phyloP scores from a whole-genome alignment of 2,113 vertebrate species.

The Pionites leucogaster region DNA sequence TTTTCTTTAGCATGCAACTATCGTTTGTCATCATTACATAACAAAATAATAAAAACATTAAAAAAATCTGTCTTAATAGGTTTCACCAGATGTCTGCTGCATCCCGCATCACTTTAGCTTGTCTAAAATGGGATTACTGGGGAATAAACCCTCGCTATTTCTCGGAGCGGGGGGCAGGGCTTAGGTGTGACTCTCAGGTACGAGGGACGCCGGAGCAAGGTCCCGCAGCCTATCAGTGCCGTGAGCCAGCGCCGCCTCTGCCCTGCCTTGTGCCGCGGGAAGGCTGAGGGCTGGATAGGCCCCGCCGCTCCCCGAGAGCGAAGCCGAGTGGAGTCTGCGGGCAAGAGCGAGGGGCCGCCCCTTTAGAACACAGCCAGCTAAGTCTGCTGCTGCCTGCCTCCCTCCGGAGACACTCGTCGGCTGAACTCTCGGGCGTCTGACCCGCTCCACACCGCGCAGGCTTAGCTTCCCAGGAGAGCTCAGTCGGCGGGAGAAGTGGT shows the following conservation, averaged over 20 bases:
- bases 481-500: too few relatives aligned
- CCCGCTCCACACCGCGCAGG: too few relatives aligned
- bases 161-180: fast-evolving
- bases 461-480: too few relatives aligned
- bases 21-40: too few relatives aligned
- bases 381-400: neutral
- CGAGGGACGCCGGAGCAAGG: neutral
- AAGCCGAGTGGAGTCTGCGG: fast-evolving
- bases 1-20: neutral
- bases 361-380: too few relatives aligned
- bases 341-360: too few relatives aligned
- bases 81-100: neutral
- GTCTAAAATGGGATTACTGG: fast-evolving
- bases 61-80: neutral
- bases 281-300: too few relatives aligned
- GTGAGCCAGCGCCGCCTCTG: fast-evolving
- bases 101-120: neutral
- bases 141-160: fast-evolving
- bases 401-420: too few relatives aligned
- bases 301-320: too few relatives aligned
- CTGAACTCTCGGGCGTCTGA: neutral
- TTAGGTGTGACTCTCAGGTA: neutral
- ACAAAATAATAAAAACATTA: neutral
- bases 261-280: neutral
- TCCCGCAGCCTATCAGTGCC: neutral